Conservation (phyloP, 2,113 vertebrate genomes). For the Pheucticus melanocephalus region DNA sequence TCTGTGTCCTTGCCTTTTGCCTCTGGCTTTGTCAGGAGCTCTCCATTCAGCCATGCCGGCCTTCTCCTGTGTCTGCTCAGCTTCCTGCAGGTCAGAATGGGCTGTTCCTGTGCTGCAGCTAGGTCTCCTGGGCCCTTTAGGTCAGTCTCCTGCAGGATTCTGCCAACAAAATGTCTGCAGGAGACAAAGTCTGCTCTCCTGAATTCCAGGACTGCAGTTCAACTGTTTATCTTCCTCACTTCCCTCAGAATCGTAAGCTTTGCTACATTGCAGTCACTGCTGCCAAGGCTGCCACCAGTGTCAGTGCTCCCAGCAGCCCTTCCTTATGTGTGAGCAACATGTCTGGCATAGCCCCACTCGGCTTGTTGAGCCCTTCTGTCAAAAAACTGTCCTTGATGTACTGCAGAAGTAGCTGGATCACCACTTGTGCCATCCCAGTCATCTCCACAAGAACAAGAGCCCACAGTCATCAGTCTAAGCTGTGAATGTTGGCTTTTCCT, state of each 20-base stretch:
- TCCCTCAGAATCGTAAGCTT: background rate
- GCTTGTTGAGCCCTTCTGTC: background rate
- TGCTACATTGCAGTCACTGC: background rate
- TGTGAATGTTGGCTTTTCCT: background rate
- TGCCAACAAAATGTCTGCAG: background rate
- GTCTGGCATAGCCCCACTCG: background rate
- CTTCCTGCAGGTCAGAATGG: background rate
- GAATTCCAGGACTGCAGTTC: background rate
- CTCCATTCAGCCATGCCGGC: background rate
- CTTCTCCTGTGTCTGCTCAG: background rate
- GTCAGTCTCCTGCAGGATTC: background rate
- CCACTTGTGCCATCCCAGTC: background rate
- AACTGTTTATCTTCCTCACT: background rate
- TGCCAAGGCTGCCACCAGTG: conserved; percentile 6
- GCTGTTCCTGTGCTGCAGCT: background rate
- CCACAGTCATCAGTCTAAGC: background rate
- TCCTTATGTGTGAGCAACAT: background rate
- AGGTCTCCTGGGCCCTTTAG: background rate
- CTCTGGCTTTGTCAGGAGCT: background rate
- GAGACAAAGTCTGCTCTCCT: background rate
- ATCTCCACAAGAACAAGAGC: background rate
- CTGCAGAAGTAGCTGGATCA: background rate
- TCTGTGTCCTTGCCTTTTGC: background rate
- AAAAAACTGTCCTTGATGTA: background rate
- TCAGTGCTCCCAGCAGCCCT: background rate